Conservation (phyloP, 2,113 vertebrate species). For the Sinocyclocheilus grahami region DNA sequence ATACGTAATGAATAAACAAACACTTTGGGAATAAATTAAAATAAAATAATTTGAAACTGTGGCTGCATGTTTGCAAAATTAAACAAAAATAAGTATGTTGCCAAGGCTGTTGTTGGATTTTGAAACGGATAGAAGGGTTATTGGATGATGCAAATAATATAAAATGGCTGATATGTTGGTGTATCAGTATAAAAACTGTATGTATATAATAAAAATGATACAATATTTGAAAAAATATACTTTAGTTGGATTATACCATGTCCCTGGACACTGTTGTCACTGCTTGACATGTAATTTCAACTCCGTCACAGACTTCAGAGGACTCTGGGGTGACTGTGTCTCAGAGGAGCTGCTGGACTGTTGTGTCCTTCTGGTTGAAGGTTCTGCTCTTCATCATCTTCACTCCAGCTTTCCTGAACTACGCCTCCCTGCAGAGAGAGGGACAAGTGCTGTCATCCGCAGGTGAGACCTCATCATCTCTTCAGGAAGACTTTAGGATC, state of each 20-base stretch:
- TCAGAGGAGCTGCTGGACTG: conserved; percentile 60
- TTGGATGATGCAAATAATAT: neutral
- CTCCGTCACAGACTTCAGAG: neutral
- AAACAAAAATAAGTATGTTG: no score
- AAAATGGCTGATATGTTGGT: neutral
- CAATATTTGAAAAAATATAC: neutral
- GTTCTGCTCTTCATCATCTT: conserved; percentile 76
- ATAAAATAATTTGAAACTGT: neutral
- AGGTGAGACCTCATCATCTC: conserved; percentile 62
- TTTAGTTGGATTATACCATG: neutral
- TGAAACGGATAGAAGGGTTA: neutral
- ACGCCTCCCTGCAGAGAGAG: conserved; percentile 80
- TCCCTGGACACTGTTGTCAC: no score
- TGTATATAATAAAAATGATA: no score
- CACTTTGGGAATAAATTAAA: neutral
- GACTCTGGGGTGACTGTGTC: neutral
- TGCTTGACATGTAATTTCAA: neutral
- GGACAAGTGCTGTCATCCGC: conserved; percentile 73
- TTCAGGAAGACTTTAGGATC: neutral
- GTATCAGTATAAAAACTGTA: neutral
- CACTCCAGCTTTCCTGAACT: conserved; percentile 81
- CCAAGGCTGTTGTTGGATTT: neutral
- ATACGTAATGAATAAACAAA: neutral
- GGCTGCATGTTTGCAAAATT: neutral
- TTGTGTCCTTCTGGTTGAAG: conserved; percentile 71